Base-by-base conservation (phyloP, 1,140 invertebrate species). In the Diorhabda carinulata region DNA sequence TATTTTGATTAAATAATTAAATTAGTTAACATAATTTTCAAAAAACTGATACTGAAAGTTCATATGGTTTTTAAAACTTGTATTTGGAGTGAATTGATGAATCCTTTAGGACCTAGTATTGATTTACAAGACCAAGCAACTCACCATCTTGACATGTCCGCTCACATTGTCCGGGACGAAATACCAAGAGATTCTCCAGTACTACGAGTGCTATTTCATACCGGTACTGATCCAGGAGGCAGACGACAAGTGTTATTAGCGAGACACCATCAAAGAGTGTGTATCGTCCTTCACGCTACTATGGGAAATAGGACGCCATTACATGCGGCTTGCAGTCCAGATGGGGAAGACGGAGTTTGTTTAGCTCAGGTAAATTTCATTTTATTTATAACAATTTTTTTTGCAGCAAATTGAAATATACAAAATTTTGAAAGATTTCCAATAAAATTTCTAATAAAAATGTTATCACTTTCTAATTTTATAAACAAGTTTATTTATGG, bases 301-400 rank as follows among this genome's bases (percentile, higher is more conserved):
- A 83, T 91, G 73, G 85, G 83, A 3, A 82, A 81, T 7, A 74
- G 73, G 62, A 80, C 81, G 59, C 84, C 90, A 0, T 81, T 95
- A 43, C 90, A 90, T 40, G 91, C 92, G 0, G 90, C 92, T 3
- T 96, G 94, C 81, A 93, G 90, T 76, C 94, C 94, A 0, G 92
- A 94, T 78, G 91, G 91, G 3, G 91, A 94, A 73, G 93, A 96
- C 75, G 93, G 93, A 0, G 94, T 94, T 1, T 97, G 95, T 76
- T 83, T 97, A 57, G 94, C 93, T 2, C 91, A 93, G 76, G 82
- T 90, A 60, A n/a, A 4, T 25, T 25, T 25, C 25, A 25, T 25
- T 25, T 25, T 25, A 25, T 25, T 25, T 25, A 25, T 25, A 25
- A 25, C 25, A 25, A 25, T 25, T 25, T 25, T 25, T 25, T 25